Conservation (phyloP, 1,140 invertebrate genomes). For the Hydropsyche tenuis region DNA sequence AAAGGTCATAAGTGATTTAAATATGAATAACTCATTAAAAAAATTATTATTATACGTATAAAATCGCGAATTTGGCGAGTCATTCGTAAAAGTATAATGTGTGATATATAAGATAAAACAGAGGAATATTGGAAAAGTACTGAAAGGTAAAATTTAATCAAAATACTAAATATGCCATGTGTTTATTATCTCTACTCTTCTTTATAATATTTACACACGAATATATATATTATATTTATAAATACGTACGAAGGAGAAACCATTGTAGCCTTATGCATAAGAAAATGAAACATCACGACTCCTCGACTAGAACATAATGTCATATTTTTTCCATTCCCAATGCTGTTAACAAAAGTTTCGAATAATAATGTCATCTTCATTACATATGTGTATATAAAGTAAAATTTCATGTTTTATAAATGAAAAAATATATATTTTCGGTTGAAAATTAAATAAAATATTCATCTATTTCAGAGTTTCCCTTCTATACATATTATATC, state of each 20-base stretch:
- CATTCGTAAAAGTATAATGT: neutral
- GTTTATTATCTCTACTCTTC: conserved; percentile 16
- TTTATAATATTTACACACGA: conserved; percentile 16
- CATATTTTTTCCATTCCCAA: conserved; percentile 4
- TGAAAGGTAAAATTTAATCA: conserved; percentile 17
- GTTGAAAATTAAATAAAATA: no score
- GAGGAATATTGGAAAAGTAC: conserved; percentile 7
- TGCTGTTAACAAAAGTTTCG: neutral
- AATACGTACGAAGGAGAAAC: neutral
- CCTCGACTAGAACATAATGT: conserved; percentile 11
- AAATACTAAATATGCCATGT: conserved; percentile 4
- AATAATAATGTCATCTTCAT: no score
- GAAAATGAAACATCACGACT: conserved; percentile 11
- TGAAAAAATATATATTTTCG: no score
- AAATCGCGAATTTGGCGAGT: neutral
- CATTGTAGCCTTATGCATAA: conserved; percentile 24
- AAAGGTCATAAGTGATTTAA: no score
- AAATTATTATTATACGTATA: neutral
- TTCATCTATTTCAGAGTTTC: neutral
- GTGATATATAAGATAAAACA: conserved; percentile 10
- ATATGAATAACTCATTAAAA: neutral
- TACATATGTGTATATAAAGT: no score
- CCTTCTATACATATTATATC: conserved; percentile 2
- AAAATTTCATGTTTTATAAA: no score
- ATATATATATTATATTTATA: conserved; percentile 2